Conservation (phyloP, 2,797 vertebrate genomes). For the Fundulus diaphanus region DNA sequence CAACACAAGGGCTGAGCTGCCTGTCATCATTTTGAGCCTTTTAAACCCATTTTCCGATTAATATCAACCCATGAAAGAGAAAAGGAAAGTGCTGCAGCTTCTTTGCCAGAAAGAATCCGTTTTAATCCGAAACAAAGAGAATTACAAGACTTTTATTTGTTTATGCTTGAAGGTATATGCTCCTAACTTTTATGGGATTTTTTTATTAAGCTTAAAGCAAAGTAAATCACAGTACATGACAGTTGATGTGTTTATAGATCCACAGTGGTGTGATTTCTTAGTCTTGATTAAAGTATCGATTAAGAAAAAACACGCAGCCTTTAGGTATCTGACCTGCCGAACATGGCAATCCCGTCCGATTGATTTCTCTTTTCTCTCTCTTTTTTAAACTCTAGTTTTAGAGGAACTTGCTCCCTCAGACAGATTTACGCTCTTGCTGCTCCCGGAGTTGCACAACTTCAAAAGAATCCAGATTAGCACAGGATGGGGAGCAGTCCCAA, state of each 20-base stretch:
- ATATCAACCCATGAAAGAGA: background rate
- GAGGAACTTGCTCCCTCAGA: conserved; percentile 21
- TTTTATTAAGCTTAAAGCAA: background rate
- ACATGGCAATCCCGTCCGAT: background rate
- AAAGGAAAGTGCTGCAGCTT: background rate
- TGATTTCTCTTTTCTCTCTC: background rate
- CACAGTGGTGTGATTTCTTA: no score
- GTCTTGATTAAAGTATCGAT: background rate
- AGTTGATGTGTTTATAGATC: background rate
- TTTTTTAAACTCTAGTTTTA: background rate
- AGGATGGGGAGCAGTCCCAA: conserved; percentile 24
- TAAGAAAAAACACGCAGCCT: conserved; percentile 16
- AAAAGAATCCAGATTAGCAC: conserved; percentile 48
- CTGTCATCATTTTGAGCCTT: background rate
- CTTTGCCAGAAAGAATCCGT: background rate
- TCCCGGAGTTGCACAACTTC: conserved; percentile 41
- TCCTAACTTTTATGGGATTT: background rate
- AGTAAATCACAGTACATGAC: background rate
- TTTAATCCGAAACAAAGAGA: background rate
- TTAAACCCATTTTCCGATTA: no score
- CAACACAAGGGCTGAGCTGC: no score
- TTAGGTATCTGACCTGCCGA: background rate
- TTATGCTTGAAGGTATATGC: background rate
- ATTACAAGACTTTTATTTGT: background rate
- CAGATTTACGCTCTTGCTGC: conserved; percentile 12